Conservation (phyloP, 2,888 invertebrate species). For the Lochmaea capreae region DNA sequence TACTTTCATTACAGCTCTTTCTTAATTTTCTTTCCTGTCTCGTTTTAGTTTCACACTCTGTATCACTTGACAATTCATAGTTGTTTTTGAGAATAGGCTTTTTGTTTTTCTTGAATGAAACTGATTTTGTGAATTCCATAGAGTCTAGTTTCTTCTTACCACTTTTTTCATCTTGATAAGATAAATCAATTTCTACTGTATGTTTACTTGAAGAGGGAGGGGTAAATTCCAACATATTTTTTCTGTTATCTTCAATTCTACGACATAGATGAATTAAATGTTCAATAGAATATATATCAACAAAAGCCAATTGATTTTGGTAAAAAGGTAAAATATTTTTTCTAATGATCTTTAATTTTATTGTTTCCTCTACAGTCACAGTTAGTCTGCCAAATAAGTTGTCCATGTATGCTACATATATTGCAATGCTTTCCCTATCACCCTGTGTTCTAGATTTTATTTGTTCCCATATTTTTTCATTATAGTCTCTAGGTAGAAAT, state of each 20-base stretch:
- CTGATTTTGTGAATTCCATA: too few species aligned
- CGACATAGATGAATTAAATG: neutral
- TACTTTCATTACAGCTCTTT: too few species aligned
- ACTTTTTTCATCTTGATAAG: slow-evolving; percentile 8
- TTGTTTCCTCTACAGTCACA: slow-evolving; percentile 10
- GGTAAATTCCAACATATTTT: neutral
- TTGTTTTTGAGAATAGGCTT: too few species aligned
- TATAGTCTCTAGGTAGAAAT: slow-evolving; percentile 43
- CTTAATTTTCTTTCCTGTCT: too few species aligned
- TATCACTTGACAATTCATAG: too few species aligned
- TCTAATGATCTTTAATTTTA: slow-evolving; percentile 24
- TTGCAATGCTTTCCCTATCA: slow-evolving; percentile 41
- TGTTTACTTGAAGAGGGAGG: slow-evolving; percentile 4
- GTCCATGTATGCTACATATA: too few species aligned
- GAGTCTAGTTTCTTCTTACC: neutral
- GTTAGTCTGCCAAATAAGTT: slow-evolving; percentile 24
- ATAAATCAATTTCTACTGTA: slow-evolving; percentile 18
- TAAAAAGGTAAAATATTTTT: slow-evolving; percentile 30
- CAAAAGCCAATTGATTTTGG: slow-evolving; percentile 20
- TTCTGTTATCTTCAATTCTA: neutral
- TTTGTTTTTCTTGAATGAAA: too few species aligned
- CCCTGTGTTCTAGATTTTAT: slow-evolving; percentile 46
- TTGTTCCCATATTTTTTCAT: slow-evolving; percentile 43
- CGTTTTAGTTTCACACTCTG: too few species aligned
- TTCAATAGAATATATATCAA: slow-evolving; percentile 15